A percentile compares a stretch with the other conserved stretches of the same genome.
phyloP scores from a whole-genome alignment of 2,797 vertebrate genomes.

The Peromyscus attwateri region DNA sequence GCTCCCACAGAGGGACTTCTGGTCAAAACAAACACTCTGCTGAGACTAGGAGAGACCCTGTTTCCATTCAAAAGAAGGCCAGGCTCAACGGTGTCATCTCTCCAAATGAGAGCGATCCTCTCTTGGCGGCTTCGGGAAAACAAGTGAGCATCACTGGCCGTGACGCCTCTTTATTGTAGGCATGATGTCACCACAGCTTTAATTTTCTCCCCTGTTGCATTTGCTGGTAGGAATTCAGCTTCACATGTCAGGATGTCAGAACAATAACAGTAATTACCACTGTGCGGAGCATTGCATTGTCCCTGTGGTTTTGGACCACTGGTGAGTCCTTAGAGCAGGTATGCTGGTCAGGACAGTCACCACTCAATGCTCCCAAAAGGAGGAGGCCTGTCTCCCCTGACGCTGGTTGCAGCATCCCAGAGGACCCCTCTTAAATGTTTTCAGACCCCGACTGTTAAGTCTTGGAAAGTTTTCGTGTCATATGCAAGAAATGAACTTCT shows the following conservation, averaged over 20 bases:
- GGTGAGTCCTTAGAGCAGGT: constrained; percentile 12
- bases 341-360: background rate
- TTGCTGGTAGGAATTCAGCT: constrained; percentile 75
- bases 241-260: constrained; percentile 72
- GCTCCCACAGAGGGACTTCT: background rate
- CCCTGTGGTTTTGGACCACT: constrained; percentile 41
- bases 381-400: background rate
- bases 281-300: constrained; percentile 58
- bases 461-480: background rate
- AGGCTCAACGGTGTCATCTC: constrained; percentile 25
- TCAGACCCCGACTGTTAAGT: background rate
- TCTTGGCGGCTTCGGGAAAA: constrained; percentile 55
- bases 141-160: constrained; percentile 64
- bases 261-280: constrained; percentile 81
- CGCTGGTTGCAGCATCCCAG: background rate
- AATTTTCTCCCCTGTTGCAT: constrained; percentile 64
- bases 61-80: constrained; percentile 46
- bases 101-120: constrained; percentile 30
- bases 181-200: constrained; percentile 81
- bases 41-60: constrained; percentile 1
- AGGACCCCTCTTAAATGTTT: constrained; percentile 14
- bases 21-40: background rate
- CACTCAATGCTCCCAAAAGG: background rate
- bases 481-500: constrained; percentile 10
- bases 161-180: constrained; percentile 76